Conservation (phyloP, 2,888 invertebrate species). For the Schrankia costaestrigalis region DNA sequence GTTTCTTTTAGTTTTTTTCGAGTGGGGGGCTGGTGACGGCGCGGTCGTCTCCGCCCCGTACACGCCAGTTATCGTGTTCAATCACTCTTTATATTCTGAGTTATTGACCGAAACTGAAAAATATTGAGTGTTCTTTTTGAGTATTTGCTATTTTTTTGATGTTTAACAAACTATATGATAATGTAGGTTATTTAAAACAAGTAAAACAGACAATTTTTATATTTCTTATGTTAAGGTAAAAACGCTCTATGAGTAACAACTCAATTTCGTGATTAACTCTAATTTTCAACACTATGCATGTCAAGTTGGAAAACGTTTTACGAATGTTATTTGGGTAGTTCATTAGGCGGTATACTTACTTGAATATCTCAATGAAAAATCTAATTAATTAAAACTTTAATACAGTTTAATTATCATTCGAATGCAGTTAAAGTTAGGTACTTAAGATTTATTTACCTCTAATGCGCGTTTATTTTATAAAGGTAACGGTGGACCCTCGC, state of each 20-base stretch:
- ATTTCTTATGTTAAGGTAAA: too few relatives aligned
- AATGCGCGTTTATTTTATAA: constrained; percentile 43
- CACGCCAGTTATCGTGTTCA: constrained; percentile 46
- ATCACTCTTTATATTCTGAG: constrained; percentile 46
- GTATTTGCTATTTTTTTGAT: too few relatives aligned
- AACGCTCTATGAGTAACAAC: too few relatives aligned
- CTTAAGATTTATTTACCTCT: too few relatives aligned
- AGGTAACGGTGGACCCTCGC: constrained; percentile 63
- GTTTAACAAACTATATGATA: too few relatives aligned
- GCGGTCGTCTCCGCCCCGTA: constrained; percentile 52
- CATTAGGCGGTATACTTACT: constrained; percentile 4
- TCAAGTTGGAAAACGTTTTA: constrained; percentile 10
- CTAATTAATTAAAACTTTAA: constrained; percentile 13
- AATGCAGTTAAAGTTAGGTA: too few relatives aligned
- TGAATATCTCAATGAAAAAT: constrained; percentile 23
- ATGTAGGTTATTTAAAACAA: too few relatives aligned
- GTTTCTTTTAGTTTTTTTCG: constrained; percentile 44
- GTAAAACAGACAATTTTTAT: too few relatives aligned
- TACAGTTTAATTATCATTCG: constrained; percentile 6
- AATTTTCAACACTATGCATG: constrained; percentile 4
- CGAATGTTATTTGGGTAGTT: constrained; percentile 4
- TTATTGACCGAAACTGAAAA: constrained; percentile 48
- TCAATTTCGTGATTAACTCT: constrained; percentile 9
- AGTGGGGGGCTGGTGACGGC: constrained; percentile 46
- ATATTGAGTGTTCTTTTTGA: constrained; percentile 38